These are phyloP conservation scores for Indicator indicator DNA, from an alignment of 2,113 vertebrate species.

Conservation along the genomic window DNA sequence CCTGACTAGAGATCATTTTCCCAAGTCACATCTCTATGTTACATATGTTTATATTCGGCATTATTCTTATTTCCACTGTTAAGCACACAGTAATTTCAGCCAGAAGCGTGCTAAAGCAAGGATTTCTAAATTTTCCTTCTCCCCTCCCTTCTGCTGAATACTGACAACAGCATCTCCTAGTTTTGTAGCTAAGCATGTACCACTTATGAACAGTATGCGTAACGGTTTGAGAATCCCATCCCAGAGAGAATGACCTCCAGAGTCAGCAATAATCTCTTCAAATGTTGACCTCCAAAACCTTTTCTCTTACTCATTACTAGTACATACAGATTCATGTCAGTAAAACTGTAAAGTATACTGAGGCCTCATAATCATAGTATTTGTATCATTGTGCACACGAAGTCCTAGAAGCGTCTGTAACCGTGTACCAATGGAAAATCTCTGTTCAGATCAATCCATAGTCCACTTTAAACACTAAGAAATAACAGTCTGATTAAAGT, in stretches of 20 bases:
- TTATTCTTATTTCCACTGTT: neutral
- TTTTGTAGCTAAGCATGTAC: neutral
- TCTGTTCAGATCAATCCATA: neutral
- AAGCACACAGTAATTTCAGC: neutral
- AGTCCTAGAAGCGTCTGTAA: neutral
- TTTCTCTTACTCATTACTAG: neutral
- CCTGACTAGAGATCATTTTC: neutral
- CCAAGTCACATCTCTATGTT: neutral
- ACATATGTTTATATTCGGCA: neutral
- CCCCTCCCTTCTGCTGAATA: neutral
- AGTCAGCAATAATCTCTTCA: neutral
- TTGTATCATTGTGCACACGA: neutral
- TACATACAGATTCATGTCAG: neutral
- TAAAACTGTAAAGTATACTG: neutral
- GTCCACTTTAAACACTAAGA: neutral
- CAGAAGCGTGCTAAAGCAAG: neutral
- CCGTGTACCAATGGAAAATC: neutral
- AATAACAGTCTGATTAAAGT: neutral
- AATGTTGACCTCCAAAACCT: neutral
- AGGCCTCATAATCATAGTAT: neutral
- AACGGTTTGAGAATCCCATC: slow-evolving; percentile 8
- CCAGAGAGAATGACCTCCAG: neutral
- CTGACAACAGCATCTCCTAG: neutral
- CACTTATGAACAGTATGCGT: neutral
- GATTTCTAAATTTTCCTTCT: neutral